Evolutionary conservation across 1,140 invertebrate genomes (phyloP), one percentile per base, ranked within the genome.

Genomic region (Pachyrhynchus sulphureomaculatus): DNA sequence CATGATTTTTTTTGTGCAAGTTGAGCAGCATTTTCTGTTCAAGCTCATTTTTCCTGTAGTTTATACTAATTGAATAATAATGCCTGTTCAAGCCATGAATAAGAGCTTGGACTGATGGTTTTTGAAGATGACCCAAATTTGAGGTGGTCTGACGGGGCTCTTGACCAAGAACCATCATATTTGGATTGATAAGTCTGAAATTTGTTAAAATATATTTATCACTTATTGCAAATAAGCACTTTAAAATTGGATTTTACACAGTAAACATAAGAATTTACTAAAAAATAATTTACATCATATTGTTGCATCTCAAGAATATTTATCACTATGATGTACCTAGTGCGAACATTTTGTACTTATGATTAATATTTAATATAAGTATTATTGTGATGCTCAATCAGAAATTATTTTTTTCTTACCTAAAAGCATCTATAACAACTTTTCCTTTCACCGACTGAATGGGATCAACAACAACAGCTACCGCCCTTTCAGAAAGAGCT

Each of bases 21-120:
- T 99, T 99, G 23, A 99, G 78, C 33, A 99, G 80, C 98, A 99
- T 99, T 83, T 98, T 99, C 75, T 99, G 97, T 79, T 99, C 98
- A 44, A 99, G 78, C 78, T 98, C 95, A 81, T 99, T 99, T 78
- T 99, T 99, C 55, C 96, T 86, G 79, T 99, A 99, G 79, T 99
- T 99, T 73, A 99, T 99, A 75, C 96, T 96, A 72, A 99, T 99
- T 18, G 96, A 99, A 77, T 99, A 99, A 75, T 99, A 99, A 80
- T 99, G 97, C 66, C 98, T 86, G 77, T 99, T 99, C 1, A 99
- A 81, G 17, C 98, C 98, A 76, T 99, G 98, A 71, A 99, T 99
- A 47, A 99, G 80, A 32, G 97, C 98, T 88, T 97, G 96, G 62
- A 99, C 97, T n/a, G 95, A 98, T 0, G 96, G 96, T 80, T 99